Evolutionary conservation across 1,140 invertebrate species (phyloP), one percentile per base, ranked within the genome.

Genomic region (Thaumetopoea pityocampa): DNA sequence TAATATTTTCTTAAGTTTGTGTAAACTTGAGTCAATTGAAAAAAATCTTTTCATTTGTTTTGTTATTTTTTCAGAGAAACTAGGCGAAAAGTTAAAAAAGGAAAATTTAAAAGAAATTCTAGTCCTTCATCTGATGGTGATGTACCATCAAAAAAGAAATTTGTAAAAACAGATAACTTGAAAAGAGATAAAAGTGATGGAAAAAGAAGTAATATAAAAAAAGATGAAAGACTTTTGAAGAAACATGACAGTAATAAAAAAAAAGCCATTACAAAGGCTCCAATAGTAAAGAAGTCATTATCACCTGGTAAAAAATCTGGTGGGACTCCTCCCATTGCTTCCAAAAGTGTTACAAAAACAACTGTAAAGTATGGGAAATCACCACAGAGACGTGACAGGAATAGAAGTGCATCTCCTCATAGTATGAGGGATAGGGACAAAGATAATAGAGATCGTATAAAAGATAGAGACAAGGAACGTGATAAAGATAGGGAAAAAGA

Each of bases 121-220:
- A 86, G 85, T 60, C 85, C 85, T 12, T 85, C 85, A 30, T 85
- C 85, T 23, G 83, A 84, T 52, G 80, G 81, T 37, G 82, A 85
- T 51, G 62, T 61, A 11, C 74, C 76, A 24, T 48, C 71, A n/a
- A 85, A 85, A 55, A 86, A 85, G 51, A 86, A 86, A 56, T 62
- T 77, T 47, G 15, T 71, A 18, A 86, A 86, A 73, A 67, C 15
- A 51, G 78, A 84, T 43, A 23, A 51, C 11, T 17, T 67, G 5
- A 85, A 85, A 70, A 73, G 68, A 51, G 85, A 85, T 46, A 86
- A 85, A 67, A 68, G 55, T 65, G 77, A 72, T 41, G 37, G 43
- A 22, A 85, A 85, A 52, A 82, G 77, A 57, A 42, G 46, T 29
- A 52, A 20, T 26, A 11, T 68, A 9, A 86, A 86, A 56, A 86